Evolutionary conservation across 2,888 invertebrate species (phyloP), one percentile per base, ranked within the genome.

Genomic region (Zhengitettix transpicula): DNA sequence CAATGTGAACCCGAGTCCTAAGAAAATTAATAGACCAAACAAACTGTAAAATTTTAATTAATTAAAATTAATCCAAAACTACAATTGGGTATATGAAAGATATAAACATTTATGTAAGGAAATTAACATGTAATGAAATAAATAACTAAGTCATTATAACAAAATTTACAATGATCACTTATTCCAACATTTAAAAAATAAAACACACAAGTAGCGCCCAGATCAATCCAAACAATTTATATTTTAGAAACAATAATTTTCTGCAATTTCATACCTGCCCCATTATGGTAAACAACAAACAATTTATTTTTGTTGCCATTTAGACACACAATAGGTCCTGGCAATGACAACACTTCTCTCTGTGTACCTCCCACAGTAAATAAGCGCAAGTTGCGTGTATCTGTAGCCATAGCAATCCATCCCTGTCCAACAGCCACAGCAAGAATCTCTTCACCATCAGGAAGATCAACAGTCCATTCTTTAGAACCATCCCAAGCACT

Each of bases 281-380:
- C 82, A 53, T 72, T 72, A 67, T 90, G 89, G 70, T 83, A 85
- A 40, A 83, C 81, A 12, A 86, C 75, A 62, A 85, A 70, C 16
- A 91, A 71, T 56, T 78, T 76, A 68, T 81, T 77, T 51, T 77
- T 77, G 64, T 77, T 76, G 0, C 82, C 85, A 54, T 82, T 74
- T 71, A 89, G 74, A 41, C 83, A 78, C 8, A 93, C 81, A 15
- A 87, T 75, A 9, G 84, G 81, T 1, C 92, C 91, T 0, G 88
- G 84, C 56, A 89, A 71, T 1, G 82, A 79, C 58, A 91, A 73
- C 10, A 87, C 73, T 67, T 89, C 87, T 68, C 85, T 80, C 75
- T 98, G 97, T 0, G 89, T 84, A 55, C 98, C 98, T 73, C 86
- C 83, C 12, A 88, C 77, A 9, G 89, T 87, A 72, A 87, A 95